Percentiles rank a stretch among this genome's conserved stretches.
These are phyloP conservation scores for Ophion ellenae DNA, from an alignment of 2,888 invertebrate genomes.

Conservation along the genomic window DNA sequence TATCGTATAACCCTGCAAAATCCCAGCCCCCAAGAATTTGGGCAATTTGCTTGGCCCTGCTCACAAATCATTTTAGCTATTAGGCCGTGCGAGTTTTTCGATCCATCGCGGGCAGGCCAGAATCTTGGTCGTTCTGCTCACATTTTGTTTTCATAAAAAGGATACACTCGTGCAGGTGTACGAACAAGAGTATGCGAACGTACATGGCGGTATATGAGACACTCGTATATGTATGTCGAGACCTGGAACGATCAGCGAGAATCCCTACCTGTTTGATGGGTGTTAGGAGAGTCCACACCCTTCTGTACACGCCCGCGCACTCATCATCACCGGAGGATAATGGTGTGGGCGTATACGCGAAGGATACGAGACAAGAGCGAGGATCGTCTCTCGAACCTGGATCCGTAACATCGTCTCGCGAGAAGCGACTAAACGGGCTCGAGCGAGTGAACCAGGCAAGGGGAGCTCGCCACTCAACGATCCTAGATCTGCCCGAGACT, in stretches of 20 bases:
- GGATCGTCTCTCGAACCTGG: constrained; percentile 71
- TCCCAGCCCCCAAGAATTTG: not conserved
- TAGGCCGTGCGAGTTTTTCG: not conserved
- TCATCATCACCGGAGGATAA: constrained; percentile 82
- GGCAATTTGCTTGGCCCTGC: not conserved
- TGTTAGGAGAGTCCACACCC: constrained; percentile 74
- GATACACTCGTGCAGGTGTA: not conserved
- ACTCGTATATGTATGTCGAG: constrained; percentile 2
- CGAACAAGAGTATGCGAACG: not conserved
- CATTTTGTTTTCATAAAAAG: not conserved
- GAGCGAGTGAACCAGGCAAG: constrained; percentile 60
- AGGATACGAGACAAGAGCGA: constrained; percentile 71
- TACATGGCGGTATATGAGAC: constrained; percentile 30
- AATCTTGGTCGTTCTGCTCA: not conserved
- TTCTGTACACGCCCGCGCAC: constrained; percentile 80
- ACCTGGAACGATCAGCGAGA: constrained; percentile 67
- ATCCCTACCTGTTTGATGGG: constrained; percentile 77
- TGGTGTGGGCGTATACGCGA: constrained; percentile 81
- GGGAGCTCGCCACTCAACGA: constrained; percentile 78
- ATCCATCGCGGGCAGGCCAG: not conserved
- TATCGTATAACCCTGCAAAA: not conserved
- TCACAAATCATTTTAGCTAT: constrained; percentile 15
- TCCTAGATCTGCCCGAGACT: constrained; percentile 69
- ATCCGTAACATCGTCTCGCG: constrained; percentile 55
- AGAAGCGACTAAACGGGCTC: constrained; percentile 42